Percentiles rank a stretch among this genome's conserved stretches.
Conservation (phyloP, 2,888 invertebrate genomes). For the Drosophila subsilvestris region DNA sequence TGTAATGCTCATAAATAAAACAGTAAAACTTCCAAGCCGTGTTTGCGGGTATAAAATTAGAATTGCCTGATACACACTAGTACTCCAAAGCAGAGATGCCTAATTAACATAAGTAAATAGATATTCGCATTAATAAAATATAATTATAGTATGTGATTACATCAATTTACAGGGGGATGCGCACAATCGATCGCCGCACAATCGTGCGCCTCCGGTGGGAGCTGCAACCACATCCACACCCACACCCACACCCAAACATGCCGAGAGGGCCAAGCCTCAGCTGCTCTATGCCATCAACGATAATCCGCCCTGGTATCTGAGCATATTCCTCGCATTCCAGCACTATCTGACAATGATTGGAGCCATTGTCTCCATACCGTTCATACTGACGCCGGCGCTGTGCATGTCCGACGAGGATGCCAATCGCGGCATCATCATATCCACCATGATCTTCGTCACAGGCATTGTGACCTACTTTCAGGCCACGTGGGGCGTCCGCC, state of each 20-base stretch:
- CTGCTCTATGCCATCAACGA: conserved; percentile 90
- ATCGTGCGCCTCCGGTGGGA: conserved; percentile 26
- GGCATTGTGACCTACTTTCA: conserved; percentile 91
- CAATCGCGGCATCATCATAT: conserved; percentile 90
- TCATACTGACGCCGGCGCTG: conserved; percentile 91
- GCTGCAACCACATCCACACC: conserved; percentile 8
- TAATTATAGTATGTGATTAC: conserved; percentile 27
- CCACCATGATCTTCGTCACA: conserved; percentile 93
- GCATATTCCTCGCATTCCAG: conserved; percentile 92
- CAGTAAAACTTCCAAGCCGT: conserved; percentile 12
- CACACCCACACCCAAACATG: conserved; percentile 11
- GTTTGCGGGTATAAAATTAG: conserved; percentile 10
- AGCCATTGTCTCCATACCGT: conserved; percentile 92
- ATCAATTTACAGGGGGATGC: conserved; percentile 38
- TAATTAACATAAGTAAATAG: conserved; percentile 65
- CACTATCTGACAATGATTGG: conserved; percentile 94
- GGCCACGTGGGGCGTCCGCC: conserved; percentile 89
- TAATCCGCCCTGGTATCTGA: conserved; percentile 92
- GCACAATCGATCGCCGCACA: conserved; percentile 36
- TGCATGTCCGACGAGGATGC: conserved; percentile 91
- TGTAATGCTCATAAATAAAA: conserved; percentile 37
- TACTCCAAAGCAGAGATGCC: conserved; percentile 1
- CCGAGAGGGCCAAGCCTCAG: conserved; percentile 78
- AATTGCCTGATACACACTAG: conserved; percentile 9
- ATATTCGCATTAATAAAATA: conserved; percentile 41